Percentiles rank a stretch among this genome's conserved stretches.
phyloP scores from a whole-genome alignment of 2,797 vertebrate genomes.

The Platalea minor region DNA sequence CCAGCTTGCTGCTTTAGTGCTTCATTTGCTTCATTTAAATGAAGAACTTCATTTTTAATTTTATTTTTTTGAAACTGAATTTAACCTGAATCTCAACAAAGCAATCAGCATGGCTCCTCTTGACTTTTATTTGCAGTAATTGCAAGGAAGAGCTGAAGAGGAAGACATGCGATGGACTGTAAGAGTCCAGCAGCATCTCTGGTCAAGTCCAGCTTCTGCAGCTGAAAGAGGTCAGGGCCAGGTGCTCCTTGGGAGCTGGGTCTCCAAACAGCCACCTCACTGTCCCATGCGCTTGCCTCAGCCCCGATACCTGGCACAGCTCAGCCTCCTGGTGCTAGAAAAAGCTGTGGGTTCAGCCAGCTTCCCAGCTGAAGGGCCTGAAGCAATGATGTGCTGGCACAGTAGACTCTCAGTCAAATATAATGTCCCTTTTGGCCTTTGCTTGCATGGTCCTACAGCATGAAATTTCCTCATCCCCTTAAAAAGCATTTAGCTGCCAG shows the following conservation, averaged over 20 bases:
- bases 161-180: background rate
- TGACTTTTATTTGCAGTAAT: background rate
- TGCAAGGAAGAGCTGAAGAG: background rate
- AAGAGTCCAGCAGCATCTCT: background rate
- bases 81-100: background rate
- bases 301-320: background rate
- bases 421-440: background rate
- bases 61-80: background rate
- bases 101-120: background rate
- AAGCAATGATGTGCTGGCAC: background rate
- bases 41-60: background rate
- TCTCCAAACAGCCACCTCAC: background rate
- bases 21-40: background rate
- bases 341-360: background rate
- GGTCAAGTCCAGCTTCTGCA: background rate
- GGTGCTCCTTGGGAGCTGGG: background rate
- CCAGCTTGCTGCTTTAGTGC: background rate
- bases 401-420: background rate
- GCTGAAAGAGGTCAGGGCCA: background rate
- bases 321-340: background rate
- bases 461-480: background rate
- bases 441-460: fast-evolving
- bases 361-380: background rate
- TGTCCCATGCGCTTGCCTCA: background rate
- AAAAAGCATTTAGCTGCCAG: background rate